Evolutionary conservation across 2,797 vertebrate genomes (phyloP).

Genomic region (Lepus townsendii): DNA sequence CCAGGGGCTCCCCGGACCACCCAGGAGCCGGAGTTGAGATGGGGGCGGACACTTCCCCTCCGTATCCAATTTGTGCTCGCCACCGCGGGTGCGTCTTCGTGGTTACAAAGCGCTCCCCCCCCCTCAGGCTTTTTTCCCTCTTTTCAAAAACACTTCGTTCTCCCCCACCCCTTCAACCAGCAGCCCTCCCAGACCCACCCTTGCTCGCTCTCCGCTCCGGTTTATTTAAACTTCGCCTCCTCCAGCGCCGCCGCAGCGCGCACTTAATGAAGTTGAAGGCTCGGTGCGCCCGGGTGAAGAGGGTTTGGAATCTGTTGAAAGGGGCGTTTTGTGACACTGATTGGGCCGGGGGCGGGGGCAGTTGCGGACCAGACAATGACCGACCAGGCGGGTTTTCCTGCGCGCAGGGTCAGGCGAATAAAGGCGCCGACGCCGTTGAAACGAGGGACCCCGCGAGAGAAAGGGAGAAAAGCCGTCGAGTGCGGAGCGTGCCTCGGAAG

Average conservation of each 20-base stretch:
- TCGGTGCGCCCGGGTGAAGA: conserved; percentile 84
- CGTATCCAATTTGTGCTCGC: conserved; percentile 81
- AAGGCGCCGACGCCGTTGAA: conserved; percentile 79
- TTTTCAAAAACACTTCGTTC: conserved; percentile 79
- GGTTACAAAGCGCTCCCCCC: conserved; percentile 80
- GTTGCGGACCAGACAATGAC: conserved; percentile 80
- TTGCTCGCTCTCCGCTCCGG: conserved; percentile 69
- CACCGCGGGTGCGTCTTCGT: conserved; percentile 80
- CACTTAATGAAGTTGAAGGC: conserved; percentile 85
- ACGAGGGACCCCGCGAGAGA: conserved; percentile 63
- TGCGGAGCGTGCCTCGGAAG: conserved; percentile 73
- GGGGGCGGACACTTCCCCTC: conserved; percentile 79
- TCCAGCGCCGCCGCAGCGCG: conserved; percentile 74
- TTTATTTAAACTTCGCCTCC: conserved; percentile 86
- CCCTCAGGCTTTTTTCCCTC: conserved; percentile 77
- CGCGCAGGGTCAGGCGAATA: conserved; percentile 78
- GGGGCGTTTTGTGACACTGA: conserved; percentile 85
- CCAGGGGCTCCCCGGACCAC: conserved; percentile 80
- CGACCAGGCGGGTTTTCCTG: conserved; percentile 75
- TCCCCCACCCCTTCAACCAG: conserved; percentile 62
- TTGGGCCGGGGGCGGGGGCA: conserved; percentile 77
- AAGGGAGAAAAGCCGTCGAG: conserved; percentile 67
- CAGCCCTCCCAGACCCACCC: conserved; percentile 53
- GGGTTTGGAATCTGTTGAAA: conserved; percentile 85
- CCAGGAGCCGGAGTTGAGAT: conserved; percentile 78